phyloP scores from a whole-genome alignment of 2,797 vertebrate genomes.

The Kryptolebias ocellatus region DNA sequence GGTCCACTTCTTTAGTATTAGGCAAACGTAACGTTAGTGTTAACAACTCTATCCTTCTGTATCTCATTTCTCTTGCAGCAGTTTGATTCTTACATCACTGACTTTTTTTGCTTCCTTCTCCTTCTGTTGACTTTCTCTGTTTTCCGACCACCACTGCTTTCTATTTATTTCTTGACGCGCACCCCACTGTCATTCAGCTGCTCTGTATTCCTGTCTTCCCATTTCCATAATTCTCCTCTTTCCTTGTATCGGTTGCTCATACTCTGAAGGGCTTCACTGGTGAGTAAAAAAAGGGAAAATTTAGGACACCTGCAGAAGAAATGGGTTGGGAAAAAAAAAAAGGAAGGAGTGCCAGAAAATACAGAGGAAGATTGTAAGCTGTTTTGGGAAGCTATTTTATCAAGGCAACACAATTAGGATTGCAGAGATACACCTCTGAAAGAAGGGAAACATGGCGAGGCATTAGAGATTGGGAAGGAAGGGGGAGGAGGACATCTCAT shows the following conservation, averaged over 20 bases:
- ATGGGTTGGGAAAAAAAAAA: constrained; percentile 36
- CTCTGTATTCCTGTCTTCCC: constrained; percentile 41
- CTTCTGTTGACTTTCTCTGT: constrained; percentile 26
- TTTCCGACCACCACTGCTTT: constrained; percentile 44
- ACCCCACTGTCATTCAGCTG: constrained; percentile 44
- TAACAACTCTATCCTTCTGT: constrained; percentile 12
- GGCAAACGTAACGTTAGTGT: constrained; percentile 9
- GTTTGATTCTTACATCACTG: neutral
- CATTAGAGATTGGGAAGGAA: constrained; percentile 61
- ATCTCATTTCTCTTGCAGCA: neutral
- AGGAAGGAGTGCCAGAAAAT: neutral
- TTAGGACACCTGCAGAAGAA: constrained; percentile 58
- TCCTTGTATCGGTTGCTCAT: constrained; percentile 43
- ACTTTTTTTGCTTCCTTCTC: constrained; percentile 15
- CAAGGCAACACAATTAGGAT: constrained; percentile 62
- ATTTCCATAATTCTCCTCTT: constrained; percentile 54
- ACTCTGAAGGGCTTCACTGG: constrained; percentile 20
- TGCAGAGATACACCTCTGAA: constrained; percentile 59
- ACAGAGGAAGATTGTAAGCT: constrained; percentile 30
- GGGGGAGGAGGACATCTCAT: constrained; percentile 62
- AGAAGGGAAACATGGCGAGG: constrained; percentile 64
- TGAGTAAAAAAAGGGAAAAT: constrained; percentile 47
- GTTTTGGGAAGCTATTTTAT: constrained; percentile 46
- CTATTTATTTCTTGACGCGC: constrained; percentile 55
- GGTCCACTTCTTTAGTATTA: constrained; percentile 22